These are phyloP conservation scores for Platygyra sinensis DNA, from an alignment of 64 coral and sea anemone species.

Conservation along the genomic window DNA sequence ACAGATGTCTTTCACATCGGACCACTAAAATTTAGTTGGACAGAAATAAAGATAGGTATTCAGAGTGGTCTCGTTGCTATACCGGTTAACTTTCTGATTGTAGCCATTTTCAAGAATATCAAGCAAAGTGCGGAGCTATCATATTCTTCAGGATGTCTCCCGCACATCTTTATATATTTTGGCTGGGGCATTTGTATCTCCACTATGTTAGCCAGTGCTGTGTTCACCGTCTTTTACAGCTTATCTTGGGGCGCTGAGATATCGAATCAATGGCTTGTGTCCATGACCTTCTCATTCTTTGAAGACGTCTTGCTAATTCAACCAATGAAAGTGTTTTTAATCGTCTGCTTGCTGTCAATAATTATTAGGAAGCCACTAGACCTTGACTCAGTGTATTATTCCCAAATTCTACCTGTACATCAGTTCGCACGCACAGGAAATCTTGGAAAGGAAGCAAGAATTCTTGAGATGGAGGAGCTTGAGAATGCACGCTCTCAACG, in stretches of 20 bases:
- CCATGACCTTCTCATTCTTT: conserved; percentile 58
- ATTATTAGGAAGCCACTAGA: conserved; percentile 33
- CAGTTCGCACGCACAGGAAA: not conserved
- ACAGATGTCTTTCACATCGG: conserved; percentile 66
- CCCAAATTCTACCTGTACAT: not conserved
- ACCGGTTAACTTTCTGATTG: conserved; percentile 65
- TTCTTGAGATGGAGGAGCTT: not conserved
- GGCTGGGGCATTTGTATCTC: conserved; percentile 64
- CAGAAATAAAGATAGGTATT: conserved; percentile 74
- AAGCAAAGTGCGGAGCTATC: not conserved
- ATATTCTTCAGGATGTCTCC: not conserved
- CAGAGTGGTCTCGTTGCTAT: conserved; percentile 74
- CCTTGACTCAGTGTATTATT: not conserved
- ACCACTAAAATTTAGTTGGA: conserved; percentile 66
- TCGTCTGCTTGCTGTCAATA: conserved; percentile 48
- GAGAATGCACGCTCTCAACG: conserved; percentile 4
- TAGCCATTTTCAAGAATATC: conserved; percentile 69
- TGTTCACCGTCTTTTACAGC: conserved; percentile 82
- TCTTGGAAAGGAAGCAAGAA: not conserved
- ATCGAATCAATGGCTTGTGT: conserved; percentile 79
- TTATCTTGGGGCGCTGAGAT: conserved; percentile 81
- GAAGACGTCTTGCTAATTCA: conserved; percentile 71
- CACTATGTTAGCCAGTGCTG: conserved; percentile 23
- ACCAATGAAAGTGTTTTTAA: conserved; percentile 59
- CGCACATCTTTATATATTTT: conserved; percentile 26